Conservation (phyloP, 2,113 vertebrate genomes). For the Kryptolebias marmoratus region DNA sequence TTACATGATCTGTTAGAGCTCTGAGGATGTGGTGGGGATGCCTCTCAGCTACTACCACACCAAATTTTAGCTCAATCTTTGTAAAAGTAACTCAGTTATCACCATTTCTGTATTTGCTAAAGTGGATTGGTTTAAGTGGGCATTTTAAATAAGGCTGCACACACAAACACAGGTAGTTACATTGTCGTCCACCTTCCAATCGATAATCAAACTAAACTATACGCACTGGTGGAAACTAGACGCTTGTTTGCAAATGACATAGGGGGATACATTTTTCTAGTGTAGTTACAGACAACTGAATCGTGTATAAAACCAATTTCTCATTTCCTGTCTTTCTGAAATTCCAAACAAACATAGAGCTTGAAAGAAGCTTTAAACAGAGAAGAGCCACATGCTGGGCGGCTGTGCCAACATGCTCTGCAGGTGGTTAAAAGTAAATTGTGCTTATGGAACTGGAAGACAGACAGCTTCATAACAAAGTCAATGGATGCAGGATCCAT, state of each 20-base stretch:
- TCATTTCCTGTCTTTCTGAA: background rate
- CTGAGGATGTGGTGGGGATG: too few species aligned
- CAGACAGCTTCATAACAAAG: constrained; percentile 40
- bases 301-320: constrained; percentile 15
- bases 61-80: too few species aligned
- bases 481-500: constrained; percentile 23
- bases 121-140: too few species aligned
- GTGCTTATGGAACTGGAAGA: constrained; percentile 27
- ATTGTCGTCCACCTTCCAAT: too few species aligned
- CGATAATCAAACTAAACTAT: background rate
- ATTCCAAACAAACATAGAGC: constrained; percentile 32
- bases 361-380: constrained; percentile 33
- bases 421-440: constrained; percentile 50
- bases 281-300: background rate
- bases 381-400: constrained; percentile 35
- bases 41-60: too few species aligned
- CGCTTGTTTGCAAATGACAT: background rate
- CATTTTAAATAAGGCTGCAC: too few species aligned
- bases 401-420: constrained; percentile 27
- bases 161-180: too few species aligned
- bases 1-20: too few species aligned
- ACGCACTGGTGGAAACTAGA: background rate
- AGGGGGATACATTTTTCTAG: background rate
- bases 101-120: too few species aligned
- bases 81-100: too few species aligned